Percentiles rank a stretch among this genome's conserved stretches.
These are phyloP conservation scores for Epiblema foenella DNA, from an alignment of 2,888 invertebrate species.

Conservation along the genomic window DNA sequence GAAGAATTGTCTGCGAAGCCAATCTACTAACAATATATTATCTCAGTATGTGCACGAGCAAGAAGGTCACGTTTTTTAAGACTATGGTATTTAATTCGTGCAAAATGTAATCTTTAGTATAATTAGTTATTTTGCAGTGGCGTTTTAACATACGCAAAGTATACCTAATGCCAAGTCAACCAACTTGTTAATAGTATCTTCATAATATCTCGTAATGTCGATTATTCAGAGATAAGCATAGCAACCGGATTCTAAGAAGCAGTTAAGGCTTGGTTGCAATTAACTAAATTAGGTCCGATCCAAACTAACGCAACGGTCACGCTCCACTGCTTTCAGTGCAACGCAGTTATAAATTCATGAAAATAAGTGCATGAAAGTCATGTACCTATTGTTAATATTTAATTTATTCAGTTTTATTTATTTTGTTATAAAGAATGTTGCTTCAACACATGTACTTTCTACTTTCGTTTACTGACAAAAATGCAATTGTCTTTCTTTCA, in stretches of 20 bases:
- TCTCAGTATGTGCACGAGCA: too few relatives aligned
- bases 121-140: too few relatives aligned
- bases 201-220: neutral
- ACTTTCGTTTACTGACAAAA: constrained; percentile 13
- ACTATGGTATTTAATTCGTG: too few relatives aligned
- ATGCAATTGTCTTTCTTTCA: constrained; percentile 5
- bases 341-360: constrained; percentile 14
- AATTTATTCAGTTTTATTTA: too few relatives aligned
- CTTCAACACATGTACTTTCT: constrained; percentile 7
- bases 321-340: constrained; percentile 35
- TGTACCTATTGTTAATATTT: neutral
- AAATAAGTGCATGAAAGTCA: constrained; percentile 1
- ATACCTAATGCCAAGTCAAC: neutral
- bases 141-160: neutral
- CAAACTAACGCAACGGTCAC: constrained; percentile 31
- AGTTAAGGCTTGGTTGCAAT: constrained; percentile 37
- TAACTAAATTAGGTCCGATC: constrained; percentile 36
- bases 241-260: constrained; percentile 30
- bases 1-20: too few relatives aligned
- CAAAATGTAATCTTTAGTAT: too few relatives aligned
- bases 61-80: too few relatives aligned
- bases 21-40: too few relatives aligned
- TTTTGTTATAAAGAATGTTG: neutral
- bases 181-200: too few relatives aligned
- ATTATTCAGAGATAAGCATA: constrained; percentile 22